These are phyloP conservation scores for Haplotaxodon microlepis DNA, from an alignment of 2,113 vertebrate species.

Conservation along the genomic window DNA sequence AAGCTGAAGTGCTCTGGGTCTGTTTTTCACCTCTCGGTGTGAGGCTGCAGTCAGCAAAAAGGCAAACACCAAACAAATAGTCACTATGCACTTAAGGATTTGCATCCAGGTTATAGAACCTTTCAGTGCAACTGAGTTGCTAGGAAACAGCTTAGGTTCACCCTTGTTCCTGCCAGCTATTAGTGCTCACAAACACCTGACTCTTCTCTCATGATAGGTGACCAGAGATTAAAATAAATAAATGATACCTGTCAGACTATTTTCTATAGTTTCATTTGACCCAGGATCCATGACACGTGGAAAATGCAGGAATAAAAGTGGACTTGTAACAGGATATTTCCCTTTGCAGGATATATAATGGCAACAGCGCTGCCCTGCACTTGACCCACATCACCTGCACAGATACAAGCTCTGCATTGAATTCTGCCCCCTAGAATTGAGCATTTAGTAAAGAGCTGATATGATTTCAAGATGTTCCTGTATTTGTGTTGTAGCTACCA, in stretches of 20 bases:
- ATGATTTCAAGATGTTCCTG: not conserved
- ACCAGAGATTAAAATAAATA: not conserved
- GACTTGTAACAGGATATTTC: constrained; percentile 46
- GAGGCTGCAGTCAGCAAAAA: not conserved
- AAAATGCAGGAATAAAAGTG: constrained; percentile 21
- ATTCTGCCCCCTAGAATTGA: not conserved
- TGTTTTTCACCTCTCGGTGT: not conserved
- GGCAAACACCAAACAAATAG: not conserved
- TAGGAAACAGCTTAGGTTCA: not conserved
- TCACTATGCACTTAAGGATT: not conserved
- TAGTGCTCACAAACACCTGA: not conserved
- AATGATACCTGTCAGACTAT: not conserved
- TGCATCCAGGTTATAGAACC: not conserved
- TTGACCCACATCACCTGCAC: not conserved
- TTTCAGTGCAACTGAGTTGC: not conserved
- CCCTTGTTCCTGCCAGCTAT: not conserved
- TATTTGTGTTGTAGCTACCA: not conserved
- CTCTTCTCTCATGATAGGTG: not conserved
- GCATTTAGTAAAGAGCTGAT: not conserved
- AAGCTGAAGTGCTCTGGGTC: not conserved
- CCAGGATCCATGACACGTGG: constrained; percentile 9
- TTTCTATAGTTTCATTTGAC: constrained; percentile 27
- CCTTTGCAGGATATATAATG: constrained; percentile 46
- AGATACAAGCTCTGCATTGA: not conserved
- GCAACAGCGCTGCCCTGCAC: not conserved